phyloP scores from a whole-genome alignment of 2,113 vertebrate genomes.

The Lophotis ruficrista region DNA sequence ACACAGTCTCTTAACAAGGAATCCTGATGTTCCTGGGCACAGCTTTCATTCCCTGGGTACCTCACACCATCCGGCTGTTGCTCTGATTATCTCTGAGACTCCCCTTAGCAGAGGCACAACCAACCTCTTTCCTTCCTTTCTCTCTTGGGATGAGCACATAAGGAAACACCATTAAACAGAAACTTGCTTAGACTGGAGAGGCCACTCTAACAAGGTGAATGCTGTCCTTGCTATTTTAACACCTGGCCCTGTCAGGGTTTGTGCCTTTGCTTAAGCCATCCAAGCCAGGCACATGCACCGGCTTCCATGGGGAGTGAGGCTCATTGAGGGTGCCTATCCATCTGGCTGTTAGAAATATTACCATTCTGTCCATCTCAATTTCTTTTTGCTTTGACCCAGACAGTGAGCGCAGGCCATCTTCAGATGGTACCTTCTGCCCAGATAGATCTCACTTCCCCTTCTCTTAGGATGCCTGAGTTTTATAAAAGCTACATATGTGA shows the following conservation, averaged over 20 bases:
- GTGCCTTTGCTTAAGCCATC: not conserved
- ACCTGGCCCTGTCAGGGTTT: not conserved
- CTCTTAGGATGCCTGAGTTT: not conserved
- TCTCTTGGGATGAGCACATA: not conserved
- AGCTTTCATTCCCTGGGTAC: not conserved
- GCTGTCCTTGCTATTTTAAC: not conserved
- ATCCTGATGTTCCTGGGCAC: constrained; percentile 52
- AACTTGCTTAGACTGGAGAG: not conserved
- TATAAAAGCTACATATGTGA: not conserved
- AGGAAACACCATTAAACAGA: not conserved
- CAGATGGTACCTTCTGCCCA: not conserved
- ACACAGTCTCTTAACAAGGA: constrained; percentile 15
- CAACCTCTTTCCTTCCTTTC: not conserved
- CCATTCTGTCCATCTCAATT: not conserved
- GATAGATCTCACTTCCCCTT: not conserved
- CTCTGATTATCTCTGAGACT: not conserved
- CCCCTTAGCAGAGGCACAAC: not conserved
- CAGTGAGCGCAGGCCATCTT: not conserved
- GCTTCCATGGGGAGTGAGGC: not conserved
- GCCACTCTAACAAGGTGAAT: not conserved
- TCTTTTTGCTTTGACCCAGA: not conserved
- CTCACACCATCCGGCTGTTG: not conserved
- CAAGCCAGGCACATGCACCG: not conserved
- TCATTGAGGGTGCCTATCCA: not conserved
- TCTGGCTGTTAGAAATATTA: not conserved